These are phyloP conservation scores for Lasioglossum lativentre DNA, from an alignment of 2,888 invertebrate genomes.

Conservation along the genomic window DNA sequence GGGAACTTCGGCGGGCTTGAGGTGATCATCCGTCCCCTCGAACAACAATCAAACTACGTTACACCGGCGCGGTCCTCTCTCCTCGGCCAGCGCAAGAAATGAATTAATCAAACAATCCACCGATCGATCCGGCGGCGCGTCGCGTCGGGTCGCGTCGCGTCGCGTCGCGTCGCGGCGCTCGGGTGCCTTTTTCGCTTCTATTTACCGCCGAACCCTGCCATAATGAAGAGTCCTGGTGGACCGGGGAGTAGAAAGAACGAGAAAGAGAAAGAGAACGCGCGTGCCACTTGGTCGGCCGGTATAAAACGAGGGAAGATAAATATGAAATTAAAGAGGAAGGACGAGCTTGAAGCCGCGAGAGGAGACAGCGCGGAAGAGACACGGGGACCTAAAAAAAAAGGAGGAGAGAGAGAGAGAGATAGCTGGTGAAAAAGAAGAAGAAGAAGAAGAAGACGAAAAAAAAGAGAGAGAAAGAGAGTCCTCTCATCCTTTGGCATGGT, in stretches of 20 bases:
- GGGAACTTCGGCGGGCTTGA: not conserved
- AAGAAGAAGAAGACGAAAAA: not conserved
- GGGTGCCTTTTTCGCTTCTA: slow-evolving; percentile 10
- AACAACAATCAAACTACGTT: slow-evolving; percentile 1
- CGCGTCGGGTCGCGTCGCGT: not conserved
- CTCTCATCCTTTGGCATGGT: not conserved
- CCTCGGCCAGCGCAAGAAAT: not conserved
- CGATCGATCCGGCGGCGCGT: slow-evolving; percentile 6
- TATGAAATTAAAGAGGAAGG: slow-evolving; percentile 59
- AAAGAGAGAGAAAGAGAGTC: not conserved
- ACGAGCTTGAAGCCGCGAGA: not conserved
- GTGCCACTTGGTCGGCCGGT: slow-evolving; percentile 38
- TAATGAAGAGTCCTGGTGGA: slow-evolving; percentile 12
- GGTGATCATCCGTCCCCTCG: not conserved
- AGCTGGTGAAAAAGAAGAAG: not conserved
- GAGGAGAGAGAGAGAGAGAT: not conserved
- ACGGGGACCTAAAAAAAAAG: not conserved
- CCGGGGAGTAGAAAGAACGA: not conserved
- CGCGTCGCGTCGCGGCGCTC: not conserved
- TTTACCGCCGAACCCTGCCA: not conserved
- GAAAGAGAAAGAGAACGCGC: slow-evolving; percentile 12
- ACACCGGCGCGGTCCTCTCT: not conserved
- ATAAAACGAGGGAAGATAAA: slow-evolving; percentile 30
- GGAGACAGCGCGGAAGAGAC: slow-evolving; percentile 11
- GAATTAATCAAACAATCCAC: slow-evolving; percentile 15